Base-by-base conservation (phyloP, 1,140 invertebrate genomes). In the Zaprionus taronus region DNA sequence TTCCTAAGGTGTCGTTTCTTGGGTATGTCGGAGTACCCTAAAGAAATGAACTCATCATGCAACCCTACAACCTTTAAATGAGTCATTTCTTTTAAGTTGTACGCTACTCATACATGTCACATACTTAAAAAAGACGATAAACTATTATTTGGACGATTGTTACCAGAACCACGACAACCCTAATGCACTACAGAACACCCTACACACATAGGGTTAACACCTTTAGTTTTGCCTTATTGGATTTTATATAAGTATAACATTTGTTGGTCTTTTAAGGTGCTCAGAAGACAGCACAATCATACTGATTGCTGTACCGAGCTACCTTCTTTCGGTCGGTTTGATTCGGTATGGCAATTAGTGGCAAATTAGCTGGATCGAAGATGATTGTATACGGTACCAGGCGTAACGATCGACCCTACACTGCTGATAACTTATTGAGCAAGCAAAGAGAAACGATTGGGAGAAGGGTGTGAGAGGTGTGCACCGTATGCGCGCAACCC, bases 361-460 rank as follows among this genome's bases (percentile, higher is more conserved):
- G 47, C 47, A 51, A 51, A 51, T 51, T 51, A 51, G 47, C 47
- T 14, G 14, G 20, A 51, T 24, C 47, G 47, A 51, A 51, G 47
- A 22, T 24, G 47, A 51, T 51, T 51, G 47, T 20, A 24, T 61
- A 62, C 24, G 26, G 60, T 62, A 47, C 9, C 44, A 14, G n/a
- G 24, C 44, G 24, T 63, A 22, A 6, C 60, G 41, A 7, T n/a
- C 41, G n/a, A 20, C 41, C 60, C 24, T 14, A 20, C 44, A 31
- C 7, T 12, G 47, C 47, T 28, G 61, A 63, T 63, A 51, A 51
- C 58, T 58, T 5, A 17, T 47, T 7, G n/a, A 7, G n/a, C 17
- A 22, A 24, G 14, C 12, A 28, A 58, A 1, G 7, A 6, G n/a
- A 9, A n/a, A 17, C 4, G 41, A 7, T 2, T n/a, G 24, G 24